Conservation (phyloP, 2,888 invertebrate genomes). For the Brachylomia viminalis region DNA sequence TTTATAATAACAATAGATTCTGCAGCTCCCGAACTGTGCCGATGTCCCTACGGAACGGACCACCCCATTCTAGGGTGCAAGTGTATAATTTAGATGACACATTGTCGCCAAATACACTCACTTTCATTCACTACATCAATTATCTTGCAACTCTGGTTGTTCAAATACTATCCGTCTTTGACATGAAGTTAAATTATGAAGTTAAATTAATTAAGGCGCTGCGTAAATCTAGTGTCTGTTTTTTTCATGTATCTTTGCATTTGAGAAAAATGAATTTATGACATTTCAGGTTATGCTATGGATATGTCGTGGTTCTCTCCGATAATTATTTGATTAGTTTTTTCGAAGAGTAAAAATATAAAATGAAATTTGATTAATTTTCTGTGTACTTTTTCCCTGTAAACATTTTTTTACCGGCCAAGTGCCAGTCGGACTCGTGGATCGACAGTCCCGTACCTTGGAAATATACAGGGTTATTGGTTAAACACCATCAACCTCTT, state of each 20-base stretch:
- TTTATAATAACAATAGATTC: slow-evolving; percentile 88
- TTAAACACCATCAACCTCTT: too few relatives aligned
- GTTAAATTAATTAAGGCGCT: not conserved
- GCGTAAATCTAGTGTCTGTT: not conserved
- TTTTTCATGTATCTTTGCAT: not conserved
- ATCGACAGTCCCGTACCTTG: not conserved
- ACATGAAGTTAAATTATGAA: not conserved
- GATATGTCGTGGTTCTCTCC: not conserved
- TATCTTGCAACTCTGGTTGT: slow-evolving; percentile 59
- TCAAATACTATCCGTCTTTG: slow-evolving; percentile 9
- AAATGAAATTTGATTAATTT: not conserved
- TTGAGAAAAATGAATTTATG: not conserved
- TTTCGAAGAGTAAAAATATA: too few relatives aligned
- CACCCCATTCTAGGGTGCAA: slow-evolving; percentile 74
- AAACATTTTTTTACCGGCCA: not conserved
- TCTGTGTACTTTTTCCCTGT: not conserved
- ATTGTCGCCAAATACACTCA: slow-evolving; percentile 82
- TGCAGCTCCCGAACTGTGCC: slow-evolving; percentile 71
- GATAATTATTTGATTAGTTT: not conserved
- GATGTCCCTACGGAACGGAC: slow-evolving; percentile 50
- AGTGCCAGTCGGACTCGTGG: not conserved
- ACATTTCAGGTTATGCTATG: not conserved
- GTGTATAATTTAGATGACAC: slow-evolving; percentile 86
- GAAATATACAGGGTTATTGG: too few relatives aligned
- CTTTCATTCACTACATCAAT: slow-evolving; percentile 76